Evolutionary conservation across 2,797 vertebrate genomes (phyloP).

Genomic region (Melanotaenia boesemani): DNA sequence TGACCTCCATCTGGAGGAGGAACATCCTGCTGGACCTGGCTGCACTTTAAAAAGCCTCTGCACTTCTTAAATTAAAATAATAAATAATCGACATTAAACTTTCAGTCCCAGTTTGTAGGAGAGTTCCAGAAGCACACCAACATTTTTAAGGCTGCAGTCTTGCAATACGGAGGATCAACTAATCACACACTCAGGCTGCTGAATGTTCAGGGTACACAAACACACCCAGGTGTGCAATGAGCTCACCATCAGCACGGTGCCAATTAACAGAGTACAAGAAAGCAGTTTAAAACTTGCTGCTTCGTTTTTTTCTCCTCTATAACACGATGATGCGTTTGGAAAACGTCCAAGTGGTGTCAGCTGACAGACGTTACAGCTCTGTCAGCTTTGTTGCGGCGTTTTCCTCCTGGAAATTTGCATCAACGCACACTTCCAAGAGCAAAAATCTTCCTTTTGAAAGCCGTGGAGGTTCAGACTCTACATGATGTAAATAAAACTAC

Average conservation of each 20-base stretch:
- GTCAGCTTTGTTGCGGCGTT: not conserved
- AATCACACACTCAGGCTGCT: constrained; percentile 61
- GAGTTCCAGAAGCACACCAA: not conserved
- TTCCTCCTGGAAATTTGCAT: not conserved
- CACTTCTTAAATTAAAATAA: not conserved
- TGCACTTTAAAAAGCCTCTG: not conserved
- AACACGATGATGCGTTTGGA: constrained; percentile 20
- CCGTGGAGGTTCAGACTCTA: not conserved
- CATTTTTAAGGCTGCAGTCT: constrained; percentile 16
- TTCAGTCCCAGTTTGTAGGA: constrained; percentile 10
- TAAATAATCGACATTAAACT: not conserved
- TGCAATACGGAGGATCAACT: constrained; percentile 22
- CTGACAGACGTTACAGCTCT: not conserved
- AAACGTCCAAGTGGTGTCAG: constrained; percentile 5
- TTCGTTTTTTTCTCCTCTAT: constrained; percentile 55
- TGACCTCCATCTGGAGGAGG: constrained; percentile 33
- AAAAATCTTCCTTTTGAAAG: not conserved
- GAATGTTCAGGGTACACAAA: constrained; percentile 49
- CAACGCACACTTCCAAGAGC: not conserved
- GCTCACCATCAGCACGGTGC: constrained; percentile 59
- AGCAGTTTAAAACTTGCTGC: constrained; percentile 41
- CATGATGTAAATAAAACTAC: not conserved
- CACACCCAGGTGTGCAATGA: constrained; percentile 15
- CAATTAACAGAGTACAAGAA: constrained; percentile 61
- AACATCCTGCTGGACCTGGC: constrained; percentile 21